Percentiles rank a stretch among this genome's conserved stretches.
Conservation (phyloP, 2,888 invertebrate genomes). For the Sarcophaga carnaria region DNA sequence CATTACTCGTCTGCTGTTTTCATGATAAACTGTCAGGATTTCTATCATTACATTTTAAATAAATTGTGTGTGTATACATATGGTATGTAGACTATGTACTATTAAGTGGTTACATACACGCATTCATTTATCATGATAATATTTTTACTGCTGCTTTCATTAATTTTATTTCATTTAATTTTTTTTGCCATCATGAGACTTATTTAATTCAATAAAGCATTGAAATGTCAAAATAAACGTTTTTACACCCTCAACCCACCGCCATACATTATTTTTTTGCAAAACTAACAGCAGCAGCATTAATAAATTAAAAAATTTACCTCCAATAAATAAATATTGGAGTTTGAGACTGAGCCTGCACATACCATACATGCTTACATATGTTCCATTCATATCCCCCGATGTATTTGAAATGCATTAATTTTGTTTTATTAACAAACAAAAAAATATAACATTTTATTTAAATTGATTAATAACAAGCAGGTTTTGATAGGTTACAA, state of each 20-base stretch:
- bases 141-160: too few species aligned
- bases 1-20: conserved; percentile 41
- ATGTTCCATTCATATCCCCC: background rate
- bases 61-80: too few species aligned
- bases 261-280: background rate
- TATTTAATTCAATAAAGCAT: conserved; percentile 66
- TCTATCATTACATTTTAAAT: too few species aligned
- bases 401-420: background rate
- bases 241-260: background rate
- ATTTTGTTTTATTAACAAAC: background rate
- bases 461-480: conserved; percentile 69
- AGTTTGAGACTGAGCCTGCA: background rate
- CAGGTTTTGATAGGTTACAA: conserved; percentile 65
- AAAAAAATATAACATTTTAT: conserved; percentile 14
- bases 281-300: background rate
- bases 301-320: background rate
- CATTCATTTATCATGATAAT: background rate
- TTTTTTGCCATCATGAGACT: conserved; percentile 11
- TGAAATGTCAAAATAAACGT: conserved; percentile 60
- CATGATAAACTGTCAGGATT: conserved; percentile 30
- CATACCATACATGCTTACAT: background rate
- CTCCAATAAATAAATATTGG: background rate
- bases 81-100: background rate
- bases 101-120: background rate
- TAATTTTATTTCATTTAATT: conserved; percentile 40